Base-by-base conservation (phyloP, 2,888 invertebrate genomes). In the Harmothoe impar region DNA sequence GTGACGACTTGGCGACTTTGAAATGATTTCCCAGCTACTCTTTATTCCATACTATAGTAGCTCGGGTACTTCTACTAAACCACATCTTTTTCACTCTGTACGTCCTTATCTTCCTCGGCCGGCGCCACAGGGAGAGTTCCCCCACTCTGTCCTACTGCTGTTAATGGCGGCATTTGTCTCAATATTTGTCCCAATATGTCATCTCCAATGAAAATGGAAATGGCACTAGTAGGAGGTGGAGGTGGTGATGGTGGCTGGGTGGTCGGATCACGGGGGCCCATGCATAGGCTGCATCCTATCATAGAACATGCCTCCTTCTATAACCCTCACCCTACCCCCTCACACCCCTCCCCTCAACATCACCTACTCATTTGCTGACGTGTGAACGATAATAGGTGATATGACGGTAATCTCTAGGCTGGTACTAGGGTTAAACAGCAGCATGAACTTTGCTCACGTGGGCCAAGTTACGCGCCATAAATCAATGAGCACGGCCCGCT, bases 161-260 rank as follows among this genome's bases (percentile, higher is more conserved):
- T 81, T 81, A 81, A 33, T 7, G 35, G 35, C 43, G 3, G 23
- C 81, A 81, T 81, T 81, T 81, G 43, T 81, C 81, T 81, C 81
- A 81, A 81, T 81, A 81, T 81, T 81, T 81, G 81, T 3, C 81
- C 43, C 35, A 81, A 81, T 81, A 35, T 81, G 81, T 81, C 81
- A 81, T 43, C 81, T 17, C 81, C 81, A 81, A 81, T 81, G 81
- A 43, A 81, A 81, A 81, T 81, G 81, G 81, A 81, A 81, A 81
- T 81, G 77, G 20, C 29, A 25, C 25, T n/a, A 15, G 20, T 3
- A 43, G 43, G 43, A 43, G 43, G 43, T 43, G n/a, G n/a, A n/a
- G n/a, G n/a, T n/a, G n/a, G 12, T 52, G 54, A 10, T 52, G 54
- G 12, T 52, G 62, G 62, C 20, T 62, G 62, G 62, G 25, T 25